These are phyloP conservation scores for Rallus crepitans DNA, from an alignment of 2,797 vertebrate species.

Conservation along the genomic window DNA sequence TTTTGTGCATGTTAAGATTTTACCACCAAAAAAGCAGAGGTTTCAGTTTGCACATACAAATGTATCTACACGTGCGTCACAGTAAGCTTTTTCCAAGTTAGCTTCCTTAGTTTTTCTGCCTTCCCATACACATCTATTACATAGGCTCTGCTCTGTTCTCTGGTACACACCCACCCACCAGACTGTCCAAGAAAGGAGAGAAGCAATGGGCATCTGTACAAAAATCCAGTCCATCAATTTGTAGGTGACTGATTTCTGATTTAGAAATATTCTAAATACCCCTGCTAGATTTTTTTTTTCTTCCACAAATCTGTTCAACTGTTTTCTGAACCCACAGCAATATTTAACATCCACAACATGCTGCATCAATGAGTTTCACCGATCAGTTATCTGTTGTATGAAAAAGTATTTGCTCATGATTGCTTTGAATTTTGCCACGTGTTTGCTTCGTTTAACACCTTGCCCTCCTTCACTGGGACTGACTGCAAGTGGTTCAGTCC, in stretches of 20 bases:
- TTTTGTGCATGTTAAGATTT: neutral
- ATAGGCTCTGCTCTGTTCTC: neutral
- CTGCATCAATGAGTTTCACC: neutral
- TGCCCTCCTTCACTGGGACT: neutral
- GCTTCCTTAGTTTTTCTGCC: neutral
- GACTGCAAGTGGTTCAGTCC: neutral
- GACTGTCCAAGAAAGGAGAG: neutral
- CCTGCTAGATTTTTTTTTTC: neutral
- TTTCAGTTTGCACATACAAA: neutral
- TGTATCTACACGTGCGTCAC: fast-evolving
- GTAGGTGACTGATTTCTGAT: neutral
- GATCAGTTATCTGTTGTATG: neutral
- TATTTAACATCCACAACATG: neutral
- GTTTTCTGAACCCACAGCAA: neutral
- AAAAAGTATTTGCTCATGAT: neutral
- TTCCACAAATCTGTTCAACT: neutral
- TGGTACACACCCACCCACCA: neutral
- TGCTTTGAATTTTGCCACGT: neutral
- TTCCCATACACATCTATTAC: neutral
- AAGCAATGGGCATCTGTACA: neutral
- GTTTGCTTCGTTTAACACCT: neutral
- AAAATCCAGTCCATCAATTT: neutral
- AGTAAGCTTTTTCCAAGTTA: neutral
- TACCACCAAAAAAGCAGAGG: neutral
- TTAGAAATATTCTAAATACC: neutral